Conservation (phyloP, 2,797 vertebrate genomes). For the Xerus rutilus region DNA sequence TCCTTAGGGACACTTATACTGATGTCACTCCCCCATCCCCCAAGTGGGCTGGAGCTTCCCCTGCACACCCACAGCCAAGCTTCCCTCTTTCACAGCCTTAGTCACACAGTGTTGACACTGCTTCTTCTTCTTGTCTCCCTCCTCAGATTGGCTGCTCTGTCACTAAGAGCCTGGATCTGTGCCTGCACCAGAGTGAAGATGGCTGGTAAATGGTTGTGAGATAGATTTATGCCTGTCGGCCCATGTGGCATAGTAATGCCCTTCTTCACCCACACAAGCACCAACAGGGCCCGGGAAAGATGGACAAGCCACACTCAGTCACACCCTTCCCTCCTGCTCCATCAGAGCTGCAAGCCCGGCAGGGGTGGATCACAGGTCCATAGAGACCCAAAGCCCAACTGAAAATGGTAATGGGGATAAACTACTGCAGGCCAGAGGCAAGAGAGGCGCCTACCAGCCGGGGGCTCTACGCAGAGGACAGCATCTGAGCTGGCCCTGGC, state of each 20-base stretch:
- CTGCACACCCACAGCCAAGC: too few relatives aligned
- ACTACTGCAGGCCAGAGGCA: not conserved
- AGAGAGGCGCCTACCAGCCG: not conserved
- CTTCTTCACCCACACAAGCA: not conserved
- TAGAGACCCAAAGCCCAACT: not conserved
- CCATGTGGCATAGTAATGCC: not conserved
- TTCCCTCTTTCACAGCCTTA: not conserved
- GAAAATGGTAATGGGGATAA: not conserved
- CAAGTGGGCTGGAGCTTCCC: not conserved
- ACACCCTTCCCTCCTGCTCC: not conserved
- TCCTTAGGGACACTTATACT: not conserved
- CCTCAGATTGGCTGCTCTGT: not conserved
- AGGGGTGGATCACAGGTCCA: not conserved
- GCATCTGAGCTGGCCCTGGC: fast-evolving
- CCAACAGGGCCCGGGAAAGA: not conserved
- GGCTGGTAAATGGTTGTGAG: not conserved
- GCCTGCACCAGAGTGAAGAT: not conserved
- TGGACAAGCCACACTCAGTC: not conserved
- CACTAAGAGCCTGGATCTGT: not conserved
- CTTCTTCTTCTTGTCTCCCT: not conserved
- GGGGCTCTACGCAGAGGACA: too few relatives aligned
- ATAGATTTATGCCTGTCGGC: fast-evolving
- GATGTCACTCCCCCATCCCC: not conserved
- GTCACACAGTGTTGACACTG: fast-evolving
- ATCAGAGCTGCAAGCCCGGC: not conserved